These are phyloP conservation scores for Paracentrotus lividus DNA, from an alignment of 53 echinoderm and acorn worm species.

Conservation along the genomic window DNA sequence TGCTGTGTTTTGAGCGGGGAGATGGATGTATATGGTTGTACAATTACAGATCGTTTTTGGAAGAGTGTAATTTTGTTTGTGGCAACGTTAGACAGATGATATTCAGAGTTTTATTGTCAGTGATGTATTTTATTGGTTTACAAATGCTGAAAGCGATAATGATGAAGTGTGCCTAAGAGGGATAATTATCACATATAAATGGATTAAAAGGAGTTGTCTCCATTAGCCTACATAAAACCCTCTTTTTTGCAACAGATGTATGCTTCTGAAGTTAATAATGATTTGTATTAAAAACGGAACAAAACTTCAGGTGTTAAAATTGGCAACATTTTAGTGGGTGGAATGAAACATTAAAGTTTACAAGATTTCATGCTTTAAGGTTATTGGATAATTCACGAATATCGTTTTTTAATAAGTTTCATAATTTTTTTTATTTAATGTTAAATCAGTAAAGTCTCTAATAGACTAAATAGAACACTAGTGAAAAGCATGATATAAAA, in stretches of 20 bases:
- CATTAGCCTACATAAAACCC: slow-evolving; percentile 43
- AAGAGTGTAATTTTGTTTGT: slow-evolving; percentile 25
- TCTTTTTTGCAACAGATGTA: slow-evolving; percentile 3
- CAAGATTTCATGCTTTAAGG: neutral
- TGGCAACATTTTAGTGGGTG: neutral
- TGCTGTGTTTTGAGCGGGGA: slow-evolving; percentile 13
- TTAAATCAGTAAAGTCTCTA: neutral
- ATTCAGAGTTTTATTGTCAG: slow-evolving; percentile 5
- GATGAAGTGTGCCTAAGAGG: slow-evolving; percentile 43
- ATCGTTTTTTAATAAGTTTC: neutral
- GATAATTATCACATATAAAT: slow-evolving; percentile 51
- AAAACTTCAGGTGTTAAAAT: neutral
- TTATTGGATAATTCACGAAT: neutral
- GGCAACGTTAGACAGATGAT: slow-evolving; percentile 44
- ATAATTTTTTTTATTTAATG: neutral
- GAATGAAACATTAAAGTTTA: neutral
- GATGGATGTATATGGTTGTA: slow-evolving; percentile 44
- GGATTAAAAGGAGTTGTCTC: neutral
- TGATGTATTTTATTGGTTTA: slow-evolving; percentile 61
- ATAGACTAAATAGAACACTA: too few relatives aligned
- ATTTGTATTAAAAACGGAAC: neutral
- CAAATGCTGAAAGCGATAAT: slow-evolving; percentile 54
- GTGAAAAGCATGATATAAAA: too few relatives aligned
- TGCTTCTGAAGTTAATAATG: neutral
- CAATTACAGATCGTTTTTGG: slow-evolving; percentile 36